Conservation (phyloP, 1,140 invertebrate genomes). For the Sipha flava region DNA sequence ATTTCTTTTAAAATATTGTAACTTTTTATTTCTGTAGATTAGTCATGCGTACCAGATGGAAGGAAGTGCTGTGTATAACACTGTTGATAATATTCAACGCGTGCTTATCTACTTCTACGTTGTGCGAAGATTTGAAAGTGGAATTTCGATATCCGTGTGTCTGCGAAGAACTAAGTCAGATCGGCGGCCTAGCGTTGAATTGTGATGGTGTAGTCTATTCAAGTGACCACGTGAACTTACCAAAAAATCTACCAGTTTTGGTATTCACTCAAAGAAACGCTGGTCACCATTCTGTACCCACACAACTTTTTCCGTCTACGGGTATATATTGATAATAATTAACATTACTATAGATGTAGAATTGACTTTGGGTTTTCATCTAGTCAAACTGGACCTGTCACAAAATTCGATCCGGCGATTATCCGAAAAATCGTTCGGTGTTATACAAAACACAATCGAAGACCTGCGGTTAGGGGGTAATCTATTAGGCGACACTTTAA, state of each 20-base stretch:
- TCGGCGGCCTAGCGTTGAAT: constrained; percentile 50
- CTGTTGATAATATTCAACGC: not conserved
- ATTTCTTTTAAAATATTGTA: too few species aligned
- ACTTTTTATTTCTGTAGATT: not conserved
- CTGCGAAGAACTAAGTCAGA: constrained; percentile 31
- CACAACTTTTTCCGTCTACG: constrained; percentile 49
- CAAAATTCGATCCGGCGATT: constrained; percentile 70
- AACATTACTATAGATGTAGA: not conserved
- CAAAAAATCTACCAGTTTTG: constrained; percentile 64
- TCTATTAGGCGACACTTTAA: constrained; percentile 74
- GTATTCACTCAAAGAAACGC: constrained; percentile 65
- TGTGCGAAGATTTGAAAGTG: constrained; percentile 35
- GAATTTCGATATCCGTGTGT: constrained; percentile 37
- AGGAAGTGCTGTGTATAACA: not conserved
- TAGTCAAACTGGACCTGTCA: constrained; percentile 69
- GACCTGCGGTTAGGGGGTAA: constrained; percentile 69
- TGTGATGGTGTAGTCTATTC: constrained; percentile 75
- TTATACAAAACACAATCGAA: constrained; percentile 55
- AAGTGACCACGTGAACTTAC: constrained; percentile 60
- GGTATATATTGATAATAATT: constrained; percentile 44
- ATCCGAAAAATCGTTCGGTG: constrained; percentile 63
- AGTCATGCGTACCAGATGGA: not conserved
- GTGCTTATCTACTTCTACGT: not conserved
- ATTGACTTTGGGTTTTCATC: constrained; percentile 49
- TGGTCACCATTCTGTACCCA: constrained; percentile 69